These are phyloP conservation scores for Nomada fabriciana DNA, from an alignment of 2,888 invertebrate genomes.

Conservation along the genomic window DNA sequence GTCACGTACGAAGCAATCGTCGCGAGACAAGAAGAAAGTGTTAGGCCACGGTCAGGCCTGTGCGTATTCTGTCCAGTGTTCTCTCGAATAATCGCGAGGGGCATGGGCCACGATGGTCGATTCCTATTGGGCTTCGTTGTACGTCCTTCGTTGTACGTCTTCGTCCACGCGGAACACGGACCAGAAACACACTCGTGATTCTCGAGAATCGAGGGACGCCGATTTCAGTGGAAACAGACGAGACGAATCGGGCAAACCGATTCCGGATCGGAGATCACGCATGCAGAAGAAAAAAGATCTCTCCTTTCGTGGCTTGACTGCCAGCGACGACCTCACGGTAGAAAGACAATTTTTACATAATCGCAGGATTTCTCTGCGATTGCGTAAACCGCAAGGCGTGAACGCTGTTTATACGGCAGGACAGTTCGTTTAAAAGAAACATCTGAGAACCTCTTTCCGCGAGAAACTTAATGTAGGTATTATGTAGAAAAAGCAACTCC, in stretches of 20 bases:
- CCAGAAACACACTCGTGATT: conserved; percentile 25
- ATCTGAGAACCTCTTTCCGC: neutral
- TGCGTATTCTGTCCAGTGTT: conserved; percentile 29
- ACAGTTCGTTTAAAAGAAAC: neutral
- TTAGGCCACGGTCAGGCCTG: conserved; percentile 52
- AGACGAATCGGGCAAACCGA: conserved; percentile 23
- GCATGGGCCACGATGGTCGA: neutral
- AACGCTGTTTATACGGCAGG: neutral
- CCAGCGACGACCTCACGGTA: neutral
- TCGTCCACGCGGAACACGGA: conserved; percentile 52
- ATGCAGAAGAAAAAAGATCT: conserved; percentile 6
- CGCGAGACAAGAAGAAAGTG: conserved; percentile 50
- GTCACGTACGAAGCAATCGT: conserved; percentile 59
- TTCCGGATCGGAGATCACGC: conserved; percentile 34
- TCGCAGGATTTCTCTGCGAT: conserved; percentile 26
- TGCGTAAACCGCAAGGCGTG: conserved; percentile 35
- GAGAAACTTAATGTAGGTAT: neutral
- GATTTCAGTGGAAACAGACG: conserved; percentile 24
- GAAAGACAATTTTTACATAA: conserved; percentile 41
- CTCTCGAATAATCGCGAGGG: conserved; percentile 53
- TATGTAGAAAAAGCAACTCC: too few species aligned
- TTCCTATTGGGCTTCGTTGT: conserved; percentile 63
- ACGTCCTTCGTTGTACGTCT: too few species aligned
- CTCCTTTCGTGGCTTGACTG: neutral
- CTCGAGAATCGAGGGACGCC: conserved; percentile 32